A percentile compares a stretch with the other conserved stretches of the same genome.
Conservation (phyloP, 2,113 vertebrate species). For the Burhinus oedicnemus region DNA sequence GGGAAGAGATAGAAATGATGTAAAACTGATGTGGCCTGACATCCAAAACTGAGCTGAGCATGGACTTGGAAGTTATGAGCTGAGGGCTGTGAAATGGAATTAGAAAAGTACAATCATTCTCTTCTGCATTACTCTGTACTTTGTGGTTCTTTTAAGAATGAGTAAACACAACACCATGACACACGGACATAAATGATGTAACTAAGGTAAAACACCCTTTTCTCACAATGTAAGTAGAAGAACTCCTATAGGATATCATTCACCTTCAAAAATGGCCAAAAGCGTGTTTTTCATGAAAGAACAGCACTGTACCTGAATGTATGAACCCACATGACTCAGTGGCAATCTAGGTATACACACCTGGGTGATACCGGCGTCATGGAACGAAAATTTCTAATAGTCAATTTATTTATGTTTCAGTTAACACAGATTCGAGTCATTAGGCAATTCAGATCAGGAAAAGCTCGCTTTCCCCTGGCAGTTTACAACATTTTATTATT, state of each 20-base stretch:
- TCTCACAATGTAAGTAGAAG: neutral
- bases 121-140: neutral
- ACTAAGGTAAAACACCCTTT: neutral
- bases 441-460: neutral
- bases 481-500: neutral
- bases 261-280: neutral
- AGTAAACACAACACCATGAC: neutral
- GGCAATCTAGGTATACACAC: neutral
- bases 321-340: neutral
- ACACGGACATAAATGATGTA: neutral
- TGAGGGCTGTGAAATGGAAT: neutral
- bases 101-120: neutral
- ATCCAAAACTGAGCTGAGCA: neutral
- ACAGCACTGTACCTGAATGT: neutral
- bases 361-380: fast-evolving
- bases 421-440: neutral
- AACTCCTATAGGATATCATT: neutral
- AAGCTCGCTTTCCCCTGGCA: neutral
- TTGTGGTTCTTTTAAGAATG: neutral
- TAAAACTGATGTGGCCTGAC: neutral
- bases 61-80: neutral
- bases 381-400: neutral
- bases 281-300: neutral
- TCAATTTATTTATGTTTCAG: neutral
- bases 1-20: neutral